Percentiles rank a stretch among this genome's conserved stretches.
Evolutionary conservation across 2,888 invertebrate species (phyloP).

Genomic region (Erebia epiphron): DNA sequence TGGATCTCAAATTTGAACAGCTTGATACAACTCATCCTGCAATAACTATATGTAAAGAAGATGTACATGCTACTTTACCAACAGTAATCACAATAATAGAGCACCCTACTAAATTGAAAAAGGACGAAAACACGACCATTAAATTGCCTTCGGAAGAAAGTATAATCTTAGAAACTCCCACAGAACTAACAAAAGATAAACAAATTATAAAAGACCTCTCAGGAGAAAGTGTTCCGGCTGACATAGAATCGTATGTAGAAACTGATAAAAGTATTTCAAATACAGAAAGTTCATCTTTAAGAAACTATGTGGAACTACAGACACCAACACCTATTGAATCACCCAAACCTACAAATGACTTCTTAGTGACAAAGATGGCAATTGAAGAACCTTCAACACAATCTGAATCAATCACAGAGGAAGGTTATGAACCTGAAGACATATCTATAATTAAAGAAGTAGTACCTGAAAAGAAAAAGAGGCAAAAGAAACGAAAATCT

Average conservation of each 20-base stretch:
- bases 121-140: neutral
- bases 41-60: slow-evolving; percentile 59
- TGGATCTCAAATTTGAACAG: slow-evolving; percentile 65
- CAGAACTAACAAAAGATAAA: slow-evolving; percentile 42
- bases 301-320: slow-evolving; percentile 71
- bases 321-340: slow-evolving; percentile 77
- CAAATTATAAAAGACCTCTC: slow-evolving; percentile 47
- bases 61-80: slow-evolving; percentile 64
- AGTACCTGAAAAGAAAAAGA: slow-evolving; percentile 75
- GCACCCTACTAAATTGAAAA: neutral
- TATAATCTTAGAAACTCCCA: neutral
- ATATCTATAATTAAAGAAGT: slow-evolving; percentile 72
- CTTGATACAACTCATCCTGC: slow-evolving; percentile 53
- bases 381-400: slow-evolving; percentile 22
- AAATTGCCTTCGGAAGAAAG: neutral
- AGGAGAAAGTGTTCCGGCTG: slow-evolving; percentile 55
- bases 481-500: slow-evolving; percentile 70
- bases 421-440: slow-evolving; percentile 89
- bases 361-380: slow-evolving; percentile 38
- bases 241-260: slow-evolving; percentile 55
- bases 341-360: slow-evolving; percentile 62
- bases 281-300: slow-evolving; percentile 71
- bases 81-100: slow-evolving; percentile 57
- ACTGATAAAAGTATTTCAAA: slow-evolving; percentile 65
- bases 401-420: slow-evolving; percentile 54